Conservation (phyloP, 1,140 invertebrate species). For the Zaprionus taronus region DNA sequence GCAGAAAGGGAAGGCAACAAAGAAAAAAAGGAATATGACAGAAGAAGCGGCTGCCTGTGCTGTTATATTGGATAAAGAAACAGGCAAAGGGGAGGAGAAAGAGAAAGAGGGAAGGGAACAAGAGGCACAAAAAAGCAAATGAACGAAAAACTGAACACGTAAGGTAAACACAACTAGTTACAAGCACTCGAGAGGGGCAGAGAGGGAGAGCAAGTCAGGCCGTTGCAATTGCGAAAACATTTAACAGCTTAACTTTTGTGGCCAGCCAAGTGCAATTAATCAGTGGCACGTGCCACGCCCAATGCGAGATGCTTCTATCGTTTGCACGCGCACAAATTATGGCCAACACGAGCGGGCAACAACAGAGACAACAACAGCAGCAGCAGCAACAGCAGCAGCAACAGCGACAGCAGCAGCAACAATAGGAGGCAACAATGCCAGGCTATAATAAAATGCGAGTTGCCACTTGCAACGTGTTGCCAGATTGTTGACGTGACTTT, state of each 20-base stretch:
- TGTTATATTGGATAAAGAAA: conserved; percentile 53
- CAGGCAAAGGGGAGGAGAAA: conserved; percentile 26
- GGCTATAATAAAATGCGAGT: conserved; percentile 67
- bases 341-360: conserved; percentile 22
- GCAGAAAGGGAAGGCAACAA: conserved; percentile 18
- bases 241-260: conserved; percentile 48
- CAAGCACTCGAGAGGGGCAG: neutral
- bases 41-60: conserved; percentile 4
- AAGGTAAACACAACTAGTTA: conserved; percentile 63
- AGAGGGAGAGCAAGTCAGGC: neutral
- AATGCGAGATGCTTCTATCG: conserved; percentile 43
- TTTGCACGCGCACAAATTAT: conserved; percentile 65
- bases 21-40: conserved; percentile 15
- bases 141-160: conserved; percentile 73
- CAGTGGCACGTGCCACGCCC: conserved; percentile 72
- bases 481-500: conserved; percentile 74
- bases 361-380: conserved; percentile 11
- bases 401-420: conserved; percentile 31
- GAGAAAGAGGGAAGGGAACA: conserved; percentile 41
- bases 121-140: conserved; percentile 58
- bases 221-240: conserved; percentile 36
- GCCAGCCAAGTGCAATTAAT: conserved; percentile 70
- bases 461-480: conserved; percentile 80
- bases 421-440: conserved; percentile 25
- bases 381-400: conserved; percentile 4